Evolutionary conservation across 1,140 invertebrate species (phyloP).

Genomic region (Teleogryllus occipitalis): DNA sequence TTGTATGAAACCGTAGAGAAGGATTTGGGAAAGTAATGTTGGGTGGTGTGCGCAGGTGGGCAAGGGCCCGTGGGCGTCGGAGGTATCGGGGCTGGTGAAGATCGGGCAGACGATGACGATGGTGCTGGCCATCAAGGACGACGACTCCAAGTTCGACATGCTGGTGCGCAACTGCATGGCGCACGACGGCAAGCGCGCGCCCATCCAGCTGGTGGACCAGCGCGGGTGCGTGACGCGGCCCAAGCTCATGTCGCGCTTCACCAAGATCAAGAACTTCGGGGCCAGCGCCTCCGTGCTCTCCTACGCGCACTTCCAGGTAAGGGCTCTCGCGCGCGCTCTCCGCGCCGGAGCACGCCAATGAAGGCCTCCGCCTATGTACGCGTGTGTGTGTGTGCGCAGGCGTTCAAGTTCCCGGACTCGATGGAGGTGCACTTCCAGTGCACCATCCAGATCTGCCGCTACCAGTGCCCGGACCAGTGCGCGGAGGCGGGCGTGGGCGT

Average conservation of each 20-base stretch:
- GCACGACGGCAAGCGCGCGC: conserved; percentile 86
- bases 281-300: conserved; percentile 83
- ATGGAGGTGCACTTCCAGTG: conserved; percentile 97
- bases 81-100: conserved; percentile 88
- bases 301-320: conserved; percentile 77
- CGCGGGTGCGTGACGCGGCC: conserved; percentile 84
- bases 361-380: too few species aligned
- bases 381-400: conserved; percentile 32
- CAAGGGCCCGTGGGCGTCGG: conserved; percentile 91
- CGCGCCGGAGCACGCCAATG: too few species aligned
- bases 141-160: conserved; percentile 95
- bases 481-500: conserved; percentile 50
- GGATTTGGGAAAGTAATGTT: too few species aligned
- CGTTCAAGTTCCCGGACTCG: conserved; percentile 92
- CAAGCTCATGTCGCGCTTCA: conserved; percentile 88
- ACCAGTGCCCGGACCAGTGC: conserved; percentile 86
- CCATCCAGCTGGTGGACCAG: conserved; percentile 91
- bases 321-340: too few species aligned
- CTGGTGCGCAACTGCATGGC: conserved; percentile 88
- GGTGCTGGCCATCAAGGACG: conserved; percentile 92
- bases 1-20: too few species aligned
- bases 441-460: conserved; percentile 88
- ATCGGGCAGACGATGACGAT: conserved; percentile 96
- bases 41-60: conserved; percentile 54
- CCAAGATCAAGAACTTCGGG: conserved; percentile 92